Base-by-base conservation (phyloP, 1,140 invertebrate genomes). In the Oryctes rhinoceros region DNA sequence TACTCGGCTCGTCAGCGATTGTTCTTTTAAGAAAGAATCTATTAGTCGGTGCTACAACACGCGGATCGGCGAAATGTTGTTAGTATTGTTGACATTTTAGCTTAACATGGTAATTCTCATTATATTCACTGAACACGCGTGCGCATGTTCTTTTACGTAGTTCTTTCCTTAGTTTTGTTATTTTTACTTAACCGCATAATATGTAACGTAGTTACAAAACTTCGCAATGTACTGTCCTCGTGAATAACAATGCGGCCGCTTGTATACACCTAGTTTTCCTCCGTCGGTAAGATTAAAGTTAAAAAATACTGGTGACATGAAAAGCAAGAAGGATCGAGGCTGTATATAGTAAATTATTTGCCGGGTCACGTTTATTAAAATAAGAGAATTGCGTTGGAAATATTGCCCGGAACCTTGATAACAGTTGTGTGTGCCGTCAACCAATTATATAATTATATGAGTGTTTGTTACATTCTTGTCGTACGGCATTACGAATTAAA, bases 341-440 rank as follows among this genome's bases (percentile, higher is more conserved):
- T 35, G n/a, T n/a, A 30, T 30, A 30, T 30, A 4, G 65, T 15
- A 71, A 71, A 71, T 71, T 71, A 24, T 71, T 71, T 24, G 35
- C 11, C 65, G 65, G 24, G 30, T 71, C 65, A 71, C 65, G 65
- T 71, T 71, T 71, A 37, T 71, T 71, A 37, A 71, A 71, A 35
- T 71, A 71, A 30, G 65, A 37, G 9, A 24, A 37, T 4, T 71
- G 7, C 11, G 7, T 62, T 13, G 65, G 35, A 71, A 35, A 71
- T 71, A 24, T 37, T 71, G 24, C 65, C 20, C 6, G 65, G 24
- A 71, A 71, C 65, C 65, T 71, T 71, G 65, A 71, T 5, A 37
- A 0, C 35, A 35, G 65, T 37, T 35, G 65, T 20, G 7, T 15
- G 11, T 71, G 13, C 0, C 18, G 65, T 37, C 24, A 11, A 24